A percentile compares a stretch with the other conserved stretches of the same genome.
Conservation (phyloP, 2,888 invertebrate species). For the Rhagium mordax region DNA sequence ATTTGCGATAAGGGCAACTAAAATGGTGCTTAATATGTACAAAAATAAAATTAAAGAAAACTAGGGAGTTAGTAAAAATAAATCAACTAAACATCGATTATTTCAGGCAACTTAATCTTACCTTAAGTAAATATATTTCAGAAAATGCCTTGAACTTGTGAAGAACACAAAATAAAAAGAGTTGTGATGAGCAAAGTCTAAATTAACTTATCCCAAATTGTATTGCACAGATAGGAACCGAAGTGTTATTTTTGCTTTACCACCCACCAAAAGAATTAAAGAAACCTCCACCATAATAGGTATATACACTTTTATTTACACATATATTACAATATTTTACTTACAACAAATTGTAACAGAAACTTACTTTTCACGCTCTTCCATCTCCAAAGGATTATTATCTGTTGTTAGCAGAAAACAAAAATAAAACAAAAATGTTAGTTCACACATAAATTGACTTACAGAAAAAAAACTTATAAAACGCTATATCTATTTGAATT, state of each 20-base stretch:
- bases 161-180: constrained; percentile 26
- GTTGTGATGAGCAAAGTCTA: constrained; percentile 30
- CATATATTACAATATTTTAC: constrained; percentile 19
- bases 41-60: constrained; percentile 14
- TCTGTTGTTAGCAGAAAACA: constrained; percentile 75
- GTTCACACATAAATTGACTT: constrained; percentile 35
- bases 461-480: constrained; percentile 25
- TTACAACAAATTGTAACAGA: constrained; percentile 32
- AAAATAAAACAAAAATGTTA: constrained; percentile 54
- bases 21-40: constrained; percentile 16
- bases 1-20: constrained; percentile 44
- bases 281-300: constrained; percentile 46
- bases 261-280: constrained; percentile 32
- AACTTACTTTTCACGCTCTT: constrained; percentile 91
- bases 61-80: constrained; percentile 15
- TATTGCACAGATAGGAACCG: constrained; percentile 60
- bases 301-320: constrained; percentile 10
- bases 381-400: constrained; percentile 86
- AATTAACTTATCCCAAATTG: constrained; percentile 63
- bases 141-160: constrained; percentile 30
- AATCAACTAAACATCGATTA: constrained; percentile 39
- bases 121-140: constrained; percentile 33
- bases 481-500: constrained; percentile 35
- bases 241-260: constrained; percentile 27
- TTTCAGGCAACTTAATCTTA: constrained; percentile 45